Base-by-base conservation (phyloP, 30 jellyfish, hydroid and myxozoan genomes). In the Rhopilema esculentum region DNA sequence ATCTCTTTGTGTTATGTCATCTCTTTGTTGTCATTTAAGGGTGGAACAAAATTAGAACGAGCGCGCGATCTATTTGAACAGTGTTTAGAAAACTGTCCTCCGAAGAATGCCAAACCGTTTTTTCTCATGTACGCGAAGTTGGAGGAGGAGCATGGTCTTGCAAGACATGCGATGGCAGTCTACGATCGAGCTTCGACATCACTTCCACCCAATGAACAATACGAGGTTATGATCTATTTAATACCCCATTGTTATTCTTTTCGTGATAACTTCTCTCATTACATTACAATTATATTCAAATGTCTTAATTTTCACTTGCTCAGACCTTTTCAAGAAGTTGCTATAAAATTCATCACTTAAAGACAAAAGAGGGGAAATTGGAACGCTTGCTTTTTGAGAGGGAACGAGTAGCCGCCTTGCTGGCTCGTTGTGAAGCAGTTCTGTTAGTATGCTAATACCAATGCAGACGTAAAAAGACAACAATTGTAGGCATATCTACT, bases 111-210 rank as follows among this genome's bases (percentile, higher is more conserved):
- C n/a, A 91, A 91, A 68, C 66, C 79, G 19, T 89, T 96, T 69
- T 96, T 75, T 65, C 68, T 96, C 77, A 78, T 91, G 97, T 96
- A 96, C 79, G 99, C 98, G 0, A 88, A 91, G 86, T 84, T 96
- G 53, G 99, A 96, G 77, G 99, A 96, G 82, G 97, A 96, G 70
- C 79, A 64, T 73, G 99, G 99, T 53, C 94, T 96, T 66, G 97
- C 99, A 21, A 77, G 98, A 80, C 98, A 92, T 85, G 99, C 99
- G 12, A 91, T 96, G 98, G 93, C 99, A n/a, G 98, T 96, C 25
- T 96, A 96, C 71, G 97, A 96, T 77, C 75, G 99, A 49, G 99
- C 99, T 9, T 79, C 96, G 18, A 86, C 88, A 27, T 75, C 86
- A 21, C 96, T 96, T 8, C 97, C 95, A 31, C 81, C 87, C 21